phyloP scores from a whole-genome alignment of 2,797 vertebrate genomes.

The Hybognathus amarus region DNA sequence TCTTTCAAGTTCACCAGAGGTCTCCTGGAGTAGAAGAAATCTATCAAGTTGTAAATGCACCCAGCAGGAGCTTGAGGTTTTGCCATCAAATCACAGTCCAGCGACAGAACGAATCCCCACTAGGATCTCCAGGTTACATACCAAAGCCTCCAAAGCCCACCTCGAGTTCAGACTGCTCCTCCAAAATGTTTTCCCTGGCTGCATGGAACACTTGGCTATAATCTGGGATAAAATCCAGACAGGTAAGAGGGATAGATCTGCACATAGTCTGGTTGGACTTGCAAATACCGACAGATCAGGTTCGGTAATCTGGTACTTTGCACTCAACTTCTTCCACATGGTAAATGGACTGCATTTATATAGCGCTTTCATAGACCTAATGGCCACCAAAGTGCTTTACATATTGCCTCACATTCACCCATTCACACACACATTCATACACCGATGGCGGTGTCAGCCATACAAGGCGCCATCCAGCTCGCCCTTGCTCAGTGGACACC shows the following conservation, averaged over 20 bases:
- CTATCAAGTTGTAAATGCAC: not conserved
- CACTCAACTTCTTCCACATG: not conserved
- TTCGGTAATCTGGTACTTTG: no score
- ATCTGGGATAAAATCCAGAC: not conserved
- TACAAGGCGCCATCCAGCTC: no score
- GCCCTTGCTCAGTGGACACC: no score
- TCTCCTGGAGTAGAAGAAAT: not conserved
- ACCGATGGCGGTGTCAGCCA: no score
- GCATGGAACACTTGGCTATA: not conserved
- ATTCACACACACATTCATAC: no score
- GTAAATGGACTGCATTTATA: no score
- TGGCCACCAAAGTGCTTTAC: no score
- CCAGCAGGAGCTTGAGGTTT: not conserved
- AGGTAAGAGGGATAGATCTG: not conserved
- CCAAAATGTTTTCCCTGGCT: not conserved
- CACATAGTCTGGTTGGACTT: not conserved
- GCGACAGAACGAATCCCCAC: not conserved
- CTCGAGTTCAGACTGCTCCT: not conserved
- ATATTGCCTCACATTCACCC: no score
- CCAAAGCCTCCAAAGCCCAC: not conserved
- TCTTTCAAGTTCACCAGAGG: not conserved
- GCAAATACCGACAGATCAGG: not conserved
- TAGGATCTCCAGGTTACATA: not conserved
- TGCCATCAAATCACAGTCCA: not conserved
- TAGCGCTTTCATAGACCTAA: no score